Base-by-base conservation (phyloP, 2,113 vertebrate species). In the Clarias gariepinus region DNA sequence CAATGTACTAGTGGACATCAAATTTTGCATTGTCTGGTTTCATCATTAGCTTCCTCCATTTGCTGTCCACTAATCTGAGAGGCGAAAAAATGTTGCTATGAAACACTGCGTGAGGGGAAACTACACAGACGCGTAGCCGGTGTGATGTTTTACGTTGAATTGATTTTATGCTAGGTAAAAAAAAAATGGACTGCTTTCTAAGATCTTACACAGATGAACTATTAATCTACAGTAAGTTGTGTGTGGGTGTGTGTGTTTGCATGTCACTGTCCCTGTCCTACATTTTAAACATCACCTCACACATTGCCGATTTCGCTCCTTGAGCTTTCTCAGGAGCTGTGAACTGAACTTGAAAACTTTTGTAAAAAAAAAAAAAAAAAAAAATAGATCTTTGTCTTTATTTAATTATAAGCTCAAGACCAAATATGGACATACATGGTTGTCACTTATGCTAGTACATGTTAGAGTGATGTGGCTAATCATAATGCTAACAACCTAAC, bases 221-320 rank as follows among this genome's bases (percentile, higher is more conserved):
- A n/a, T n/a, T 28, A 64, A n/a, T 81, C 33, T 36, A n/a, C 33
- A 5, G 41, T 41, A 41, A 7, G 7, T 6, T 47, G 47, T 10
- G 9, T 63, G 21, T n/a, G 61, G n/a, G 61, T 64, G 23, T 64
- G 61, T n/a, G 30, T 83, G 53, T 30, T 61, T 8, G 58, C 58
- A 53, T 58, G 73, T 73, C 57, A 66, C 84, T 84, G 55, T 53
- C 57, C 77, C 18, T 47, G n/a, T 52, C 33, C 33, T 84, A 53
- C 69, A 30, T 85, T 82, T 77, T 68, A 88, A 88, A 81, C 63
- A 58, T 41, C 68, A 30, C 83, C 47, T 68, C 78, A 57, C 74
- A 82, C 73, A 82, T 83, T 90, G 66, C 68, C 57, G 23, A 7
- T 61, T 61, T 61, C 3, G 60, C 61, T n/a, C 23, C 11, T 63